Evolutionary conservation across 2,888 invertebrate species (phyloP).

Genomic region (Meiosimyza decipiens): DNA sequence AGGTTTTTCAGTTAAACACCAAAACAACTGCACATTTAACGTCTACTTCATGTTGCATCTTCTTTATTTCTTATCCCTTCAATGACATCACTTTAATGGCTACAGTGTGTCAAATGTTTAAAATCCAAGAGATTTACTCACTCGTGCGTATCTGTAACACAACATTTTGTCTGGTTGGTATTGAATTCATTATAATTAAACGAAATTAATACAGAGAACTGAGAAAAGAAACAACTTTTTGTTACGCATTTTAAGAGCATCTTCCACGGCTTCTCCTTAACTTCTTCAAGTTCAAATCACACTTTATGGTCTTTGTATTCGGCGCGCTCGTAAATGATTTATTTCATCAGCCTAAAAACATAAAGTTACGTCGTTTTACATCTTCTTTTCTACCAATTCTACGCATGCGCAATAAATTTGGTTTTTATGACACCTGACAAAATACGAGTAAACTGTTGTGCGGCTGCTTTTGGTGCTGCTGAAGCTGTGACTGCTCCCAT

Average conservation of each 20-base stretch:
- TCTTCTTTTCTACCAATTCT: conserved; percentile 39
- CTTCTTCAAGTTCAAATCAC: neutral
- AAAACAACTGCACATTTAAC: neutral
- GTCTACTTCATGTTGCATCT: neutral
- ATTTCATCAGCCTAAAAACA: conserved; percentile 4
- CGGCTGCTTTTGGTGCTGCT: conserved; percentile 7
- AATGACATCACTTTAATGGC: neutral
- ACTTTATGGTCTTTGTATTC: neutral
- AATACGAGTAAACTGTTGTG: conserved; percentile 48
- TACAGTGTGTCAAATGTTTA: conserved; percentile 1
- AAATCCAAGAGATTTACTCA: neutral
- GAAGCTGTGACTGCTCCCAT: too few species aligned
- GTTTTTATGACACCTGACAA: conserved; percentile 65
- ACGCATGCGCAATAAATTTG: conserved; percentile 64
- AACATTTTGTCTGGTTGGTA: conserved; percentile 30
- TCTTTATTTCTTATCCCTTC: neutral
- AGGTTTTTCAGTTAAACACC: neutral
- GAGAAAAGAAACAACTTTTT: conserved; percentile 17
- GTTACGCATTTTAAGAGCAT: conserved; percentile 29
- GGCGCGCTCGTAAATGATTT: conserved; percentile 13
- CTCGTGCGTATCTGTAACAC: conserved; percentile 21
- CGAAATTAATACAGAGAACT: conserved; percentile 31
- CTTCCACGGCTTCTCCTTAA: neutral
- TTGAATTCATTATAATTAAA: conserved; percentile 32
- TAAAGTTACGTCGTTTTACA: too few species aligned